These are phyloP conservation scores for Sus cebifrons DNA, from an alignment of 2,797 vertebrate genomes.

Conservation along the genomic window DNA sequence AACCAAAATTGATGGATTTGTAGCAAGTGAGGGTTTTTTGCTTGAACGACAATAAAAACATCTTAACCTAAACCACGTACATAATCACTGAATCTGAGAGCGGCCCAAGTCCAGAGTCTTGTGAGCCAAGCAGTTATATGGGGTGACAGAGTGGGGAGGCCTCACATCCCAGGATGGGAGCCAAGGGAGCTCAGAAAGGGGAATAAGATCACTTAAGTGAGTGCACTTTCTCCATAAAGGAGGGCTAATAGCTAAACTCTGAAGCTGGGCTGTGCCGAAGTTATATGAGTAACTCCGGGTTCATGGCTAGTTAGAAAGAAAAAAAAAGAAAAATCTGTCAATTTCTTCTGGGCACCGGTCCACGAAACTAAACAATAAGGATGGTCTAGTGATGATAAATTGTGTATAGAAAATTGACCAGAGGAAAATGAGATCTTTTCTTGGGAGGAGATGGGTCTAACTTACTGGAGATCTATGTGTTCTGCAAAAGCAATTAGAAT, in stretches of 20 bases:
- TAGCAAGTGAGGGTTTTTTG: constrained; percentile 49
- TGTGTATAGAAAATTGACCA: constrained; percentile 65
- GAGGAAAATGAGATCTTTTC: constrained; percentile 37
- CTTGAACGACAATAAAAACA: constrained; percentile 47
- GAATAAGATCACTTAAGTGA: not conserved
- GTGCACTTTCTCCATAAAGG: not conserved
- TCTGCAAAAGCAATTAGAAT: constrained; percentile 72
- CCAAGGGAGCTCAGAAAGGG: not conserved
- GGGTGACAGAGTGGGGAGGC: not conserved
- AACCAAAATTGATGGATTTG: constrained; percentile 56
- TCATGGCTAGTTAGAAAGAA: constrained; percentile 30
- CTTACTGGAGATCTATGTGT: constrained; percentile 10
- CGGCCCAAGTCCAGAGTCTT: constrained; percentile 7
- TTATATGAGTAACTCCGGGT: not conserved
- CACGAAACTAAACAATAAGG: constrained; percentile 63
- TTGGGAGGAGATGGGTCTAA: constrained; percentile 40
- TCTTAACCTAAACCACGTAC: constrained; percentile 15
- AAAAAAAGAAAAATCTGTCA: not conserved
- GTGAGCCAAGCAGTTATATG: not conserved
- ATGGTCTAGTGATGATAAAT: constrained; percentile 66
- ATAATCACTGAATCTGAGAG: constrained; percentile 47
- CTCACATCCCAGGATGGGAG: not conserved
- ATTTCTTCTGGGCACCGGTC: constrained; percentile 67
- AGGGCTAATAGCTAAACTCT: not conserved
- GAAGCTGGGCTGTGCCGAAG: not conserved